Evolutionary conservation across 2,888 invertebrate species (phyloP).

Genomic region (Mesorhabditis spiculigera): DNA sequence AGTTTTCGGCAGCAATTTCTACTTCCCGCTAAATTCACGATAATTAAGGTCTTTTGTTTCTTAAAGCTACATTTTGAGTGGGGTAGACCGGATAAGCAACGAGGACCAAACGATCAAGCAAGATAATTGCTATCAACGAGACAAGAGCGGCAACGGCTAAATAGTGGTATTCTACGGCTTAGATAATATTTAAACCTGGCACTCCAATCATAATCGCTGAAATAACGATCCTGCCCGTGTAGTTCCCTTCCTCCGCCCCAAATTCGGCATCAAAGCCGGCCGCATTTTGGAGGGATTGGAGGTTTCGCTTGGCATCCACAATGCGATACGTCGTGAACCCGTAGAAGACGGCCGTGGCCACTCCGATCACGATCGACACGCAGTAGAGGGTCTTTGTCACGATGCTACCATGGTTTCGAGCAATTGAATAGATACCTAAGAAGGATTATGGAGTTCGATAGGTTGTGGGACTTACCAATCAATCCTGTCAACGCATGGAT

Average conservation of each 20-base stretch:
- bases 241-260: conserved; percentile 39
- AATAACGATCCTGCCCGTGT: conserved; percentile 51
- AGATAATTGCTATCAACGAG: conserved; percentile 40
- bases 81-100: conserved; percentile 43
- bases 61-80: conserved; percentile 34
- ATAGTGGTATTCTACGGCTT: neutral
- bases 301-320: conserved; percentile 28
- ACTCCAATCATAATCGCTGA: conserved; percentile 49
- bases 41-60: conserved; percentile 7
- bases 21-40: conserved; percentile 41
- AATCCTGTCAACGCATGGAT: conserved; percentile 49
- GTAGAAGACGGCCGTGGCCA: conserved; percentile 54
- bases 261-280: conserved; percentile 40
- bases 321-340: conserved; percentile 55
- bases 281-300: conserved; percentile 22
- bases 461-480: conserved; percentile 32
- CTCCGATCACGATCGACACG: conserved; percentile 47
- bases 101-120: conserved; percentile 48
- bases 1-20: conserved; percentile 37
- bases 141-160: conserved; percentile 41
- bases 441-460: neutral
- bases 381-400: conserved; percentile 54
- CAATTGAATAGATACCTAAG: conserved; percentile 50
- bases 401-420: conserved; percentile 55
- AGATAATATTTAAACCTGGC: neutral